Evolutionary conservation across 2,888 invertebrate genomes (phyloP), one percentile per base, ranked within the genome.

Genomic region (Monoplex corrugatus): DNA sequence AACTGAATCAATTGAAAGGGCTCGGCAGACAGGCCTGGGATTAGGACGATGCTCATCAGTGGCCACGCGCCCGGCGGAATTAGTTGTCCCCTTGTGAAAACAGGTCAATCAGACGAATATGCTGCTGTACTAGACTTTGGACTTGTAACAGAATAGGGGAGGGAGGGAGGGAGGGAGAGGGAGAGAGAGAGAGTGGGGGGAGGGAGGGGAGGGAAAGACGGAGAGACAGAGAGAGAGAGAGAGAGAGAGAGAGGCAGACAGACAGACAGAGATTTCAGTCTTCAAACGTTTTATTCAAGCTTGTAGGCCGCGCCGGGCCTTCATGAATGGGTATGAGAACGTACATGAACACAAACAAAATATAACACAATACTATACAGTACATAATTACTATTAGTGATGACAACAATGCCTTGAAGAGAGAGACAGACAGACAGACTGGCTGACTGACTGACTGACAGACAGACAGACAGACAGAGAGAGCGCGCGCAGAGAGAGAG

Each of bases 1-100:
- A 28, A 40, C 38, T 23, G 40, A 80, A 32, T 19, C 35, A 32
- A 80, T 80, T 80, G 40, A 16, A 8, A 3, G 35, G 28, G 28
- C 16, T n/a, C 28, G 35, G 16, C 40, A 80, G 80, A 80, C 80
- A 43, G 35, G 80, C 19, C 40, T n/a, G 43, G 80, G 80, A 80
- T 80, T 80, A 80, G 43, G 80, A 43, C 80, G 40, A 10, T 8
- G 38, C 80, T 80, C 80, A 80, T 80, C 80, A 80, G 80, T 38
- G 43, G 80, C 19, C 80, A 40, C 40, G 80, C 80, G 80, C 19
- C 80, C 80, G 43, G 2, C 38, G 19, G 40, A 80, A 80, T 80
- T 32, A 80, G 23, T 32, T 28, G 75, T 35, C 75, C 35, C 75
- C 35, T 50, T 13, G 50, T 16, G n/a, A n/a, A n/a, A 68, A 3